These are phyloP conservation scores for Macropis europaea DNA, from an alignment of 2,888 invertebrate genomes.

Conservation along the genomic window DNA sequence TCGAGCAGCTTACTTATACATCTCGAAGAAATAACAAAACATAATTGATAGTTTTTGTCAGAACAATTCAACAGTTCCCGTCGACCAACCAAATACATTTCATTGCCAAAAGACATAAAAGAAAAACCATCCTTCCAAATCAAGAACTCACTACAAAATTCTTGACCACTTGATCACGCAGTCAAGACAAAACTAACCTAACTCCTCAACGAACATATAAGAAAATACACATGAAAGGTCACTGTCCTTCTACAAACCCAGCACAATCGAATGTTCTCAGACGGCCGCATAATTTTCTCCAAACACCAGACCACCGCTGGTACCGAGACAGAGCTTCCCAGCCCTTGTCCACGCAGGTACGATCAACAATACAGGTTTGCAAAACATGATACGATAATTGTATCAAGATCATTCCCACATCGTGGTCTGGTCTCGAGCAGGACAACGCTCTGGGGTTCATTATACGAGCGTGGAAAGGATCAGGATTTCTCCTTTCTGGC, in stretches of 20 bases:
- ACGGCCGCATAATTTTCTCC: not conserved
- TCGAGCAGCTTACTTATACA: too few relatives aligned
- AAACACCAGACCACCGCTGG: not conserved
- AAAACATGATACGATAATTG: not conserved
- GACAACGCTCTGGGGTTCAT: slow-evolving; percentile 14
- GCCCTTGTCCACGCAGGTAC: not conserved
- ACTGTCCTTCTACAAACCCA: not conserved
- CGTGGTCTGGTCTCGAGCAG: too few relatives aligned
- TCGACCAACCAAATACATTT: too few relatives aligned
- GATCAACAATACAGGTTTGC: slow-evolving; percentile 3
- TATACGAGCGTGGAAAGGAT: slow-evolving; percentile 22
- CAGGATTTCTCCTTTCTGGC: slow-evolving; percentile 40
- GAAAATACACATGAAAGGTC: not conserved
- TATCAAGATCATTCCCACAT: slow-evolving; percentile 29
- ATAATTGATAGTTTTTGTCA: too few relatives aligned
- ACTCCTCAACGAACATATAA: not conserved
- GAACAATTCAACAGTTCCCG: too few relatives aligned
- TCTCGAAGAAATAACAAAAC: too few relatives aligned
- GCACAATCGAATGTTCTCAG: not conserved
- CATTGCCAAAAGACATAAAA: too few relatives aligned
- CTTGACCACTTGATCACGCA: not conserved
- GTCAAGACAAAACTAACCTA: not conserved
- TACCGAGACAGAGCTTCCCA: not conserved
- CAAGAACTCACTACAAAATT: too few relatives aligned
- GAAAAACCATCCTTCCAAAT: too few relatives aligned